phyloP scores from a whole-genome alignment of 2,113 vertebrate species.

The Dasyornis broadbenti region DNA sequence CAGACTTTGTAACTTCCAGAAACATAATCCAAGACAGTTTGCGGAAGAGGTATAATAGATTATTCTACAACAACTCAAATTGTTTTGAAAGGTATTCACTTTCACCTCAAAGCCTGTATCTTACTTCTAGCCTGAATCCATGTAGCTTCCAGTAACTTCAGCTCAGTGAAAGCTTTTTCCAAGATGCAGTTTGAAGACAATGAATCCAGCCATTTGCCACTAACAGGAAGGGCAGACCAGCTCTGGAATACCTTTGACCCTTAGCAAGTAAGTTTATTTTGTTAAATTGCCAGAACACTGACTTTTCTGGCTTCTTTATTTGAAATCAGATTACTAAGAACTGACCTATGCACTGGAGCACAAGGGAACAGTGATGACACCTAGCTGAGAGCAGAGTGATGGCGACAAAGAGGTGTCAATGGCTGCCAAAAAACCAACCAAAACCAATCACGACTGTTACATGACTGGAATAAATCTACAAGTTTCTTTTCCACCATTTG shows the following conservation, averaged over 20 bases:
- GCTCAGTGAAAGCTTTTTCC: not conserved
- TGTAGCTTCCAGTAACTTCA: not conserved
- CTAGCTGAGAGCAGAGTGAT: not conserved
- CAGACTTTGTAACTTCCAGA: not conserved
- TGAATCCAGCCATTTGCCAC: not conserved
- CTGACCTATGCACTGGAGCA: not conserved
- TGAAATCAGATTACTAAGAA: not conserved
- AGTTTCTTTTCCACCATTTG: not conserved
- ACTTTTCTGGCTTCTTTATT: not conserved
- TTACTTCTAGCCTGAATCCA: not conserved
- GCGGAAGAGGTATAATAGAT: not conserved
- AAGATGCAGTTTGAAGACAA: not conserved
- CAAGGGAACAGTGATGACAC: not conserved
- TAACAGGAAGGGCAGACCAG: not conserved
- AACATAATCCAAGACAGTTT: not conserved
- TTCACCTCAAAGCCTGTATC: not conserved
- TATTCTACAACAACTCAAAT: not conserved
- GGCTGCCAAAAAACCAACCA: rapidly evolving
- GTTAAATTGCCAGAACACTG: not conserved
- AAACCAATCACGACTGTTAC: not conserved
- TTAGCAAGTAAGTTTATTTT: not conserved
- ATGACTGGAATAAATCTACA: not conserved
- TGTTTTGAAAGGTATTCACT: not conserved
- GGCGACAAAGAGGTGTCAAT: not conserved
- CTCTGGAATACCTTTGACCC: not conserved